These are phyloP conservation scores for Parotia lawesii DNA, from an alignment of 2,113 vertebrate genomes.

Conservation along the genomic window DNA sequence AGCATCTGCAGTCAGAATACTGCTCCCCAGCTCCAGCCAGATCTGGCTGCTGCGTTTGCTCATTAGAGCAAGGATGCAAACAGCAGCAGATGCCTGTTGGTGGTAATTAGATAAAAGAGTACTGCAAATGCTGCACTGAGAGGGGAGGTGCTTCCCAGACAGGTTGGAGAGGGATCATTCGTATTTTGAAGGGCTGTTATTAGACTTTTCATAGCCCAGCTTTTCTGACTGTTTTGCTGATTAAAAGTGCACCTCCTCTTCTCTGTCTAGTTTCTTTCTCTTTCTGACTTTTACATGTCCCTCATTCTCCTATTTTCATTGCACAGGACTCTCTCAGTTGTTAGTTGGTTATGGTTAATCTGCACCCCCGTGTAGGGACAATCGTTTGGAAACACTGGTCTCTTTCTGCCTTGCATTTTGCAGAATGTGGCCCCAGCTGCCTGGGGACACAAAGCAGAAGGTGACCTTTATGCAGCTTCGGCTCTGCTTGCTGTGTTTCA, in stretches of 20 bases:
- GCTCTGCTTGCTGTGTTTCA: background rate
- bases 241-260: background rate
- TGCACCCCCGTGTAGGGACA: background rate
- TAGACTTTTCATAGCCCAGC: background rate
- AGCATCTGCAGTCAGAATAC: background rate
- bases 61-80: background rate
- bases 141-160: background rate
- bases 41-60: background rate
- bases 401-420: background rate
- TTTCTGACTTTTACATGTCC: background rate
- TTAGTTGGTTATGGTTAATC: background rate
- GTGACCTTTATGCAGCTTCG: background rate
- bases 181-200: background rate
- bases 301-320: background rate
- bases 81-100: conserved; percentile 40
- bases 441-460: background rate
- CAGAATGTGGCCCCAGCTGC: background rate
- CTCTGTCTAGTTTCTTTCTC: background rate
- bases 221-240: background rate
- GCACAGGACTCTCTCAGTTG: background rate
- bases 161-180: background rate
- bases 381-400: accelerated
- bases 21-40: background rate
- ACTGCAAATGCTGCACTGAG: background rate
- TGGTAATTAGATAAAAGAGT: conserved; percentile 28